These are phyloP conservation scores for Drosophila maculinotata DNA, from an alignment of 2,888 invertebrate genomes.

Conservation along the genomic window DNA sequence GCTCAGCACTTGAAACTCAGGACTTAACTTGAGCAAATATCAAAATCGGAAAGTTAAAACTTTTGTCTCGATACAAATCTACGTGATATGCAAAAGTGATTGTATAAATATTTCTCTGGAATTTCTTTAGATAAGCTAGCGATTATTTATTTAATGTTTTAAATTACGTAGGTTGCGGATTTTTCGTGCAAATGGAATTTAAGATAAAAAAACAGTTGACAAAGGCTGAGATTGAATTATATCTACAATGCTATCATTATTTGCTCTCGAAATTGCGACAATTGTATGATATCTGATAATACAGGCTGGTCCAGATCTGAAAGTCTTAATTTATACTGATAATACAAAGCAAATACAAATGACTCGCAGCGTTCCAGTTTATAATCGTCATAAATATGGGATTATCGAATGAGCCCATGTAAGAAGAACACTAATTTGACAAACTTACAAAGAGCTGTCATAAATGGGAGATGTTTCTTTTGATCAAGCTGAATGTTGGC, in stretches of 20 bases:
- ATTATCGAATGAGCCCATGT: slow-evolving; percentile 40
- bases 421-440: slow-evolving; percentile 28
- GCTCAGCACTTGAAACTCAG: slow-evolving; percentile 7
- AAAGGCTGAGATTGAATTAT: slow-evolving; percentile 7
- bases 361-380: slow-evolving; percentile 17
- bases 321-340: too few relatives aligned
- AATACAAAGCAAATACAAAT: too few relatives aligned
- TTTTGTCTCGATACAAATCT: slow-evolving; percentile 11
- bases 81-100: slow-evolving; percentile 9
- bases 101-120: slow-evolving; percentile 35
- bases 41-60: background rate
- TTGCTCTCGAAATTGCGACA: background rate
- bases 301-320: background rate
- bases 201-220: slow-evolving; percentile 2
- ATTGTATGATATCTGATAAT: background rate
- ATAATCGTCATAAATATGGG: slow-evolving; percentile 40
- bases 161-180: slow-evolving; percentile 8
- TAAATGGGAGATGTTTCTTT: slow-evolving; percentile 9
- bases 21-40: slow-evolving; percentile 20
- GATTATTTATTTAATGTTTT: slow-evolving; percentile 17
- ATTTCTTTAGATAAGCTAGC: slow-evolving; percentile 29
- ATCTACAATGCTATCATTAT: slow-evolving; percentile 9
- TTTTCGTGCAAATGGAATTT: slow-evolving; percentile 4
- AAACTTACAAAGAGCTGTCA: slow-evolving; percentile 27
- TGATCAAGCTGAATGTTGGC: too few relatives aligned